Percentiles rank a stretch among this genome's conserved stretches.
phyloP scores from a whole-genome alignment of 2,797 vertebrate species.

The Typhlichthys subterraneus region DNA sequence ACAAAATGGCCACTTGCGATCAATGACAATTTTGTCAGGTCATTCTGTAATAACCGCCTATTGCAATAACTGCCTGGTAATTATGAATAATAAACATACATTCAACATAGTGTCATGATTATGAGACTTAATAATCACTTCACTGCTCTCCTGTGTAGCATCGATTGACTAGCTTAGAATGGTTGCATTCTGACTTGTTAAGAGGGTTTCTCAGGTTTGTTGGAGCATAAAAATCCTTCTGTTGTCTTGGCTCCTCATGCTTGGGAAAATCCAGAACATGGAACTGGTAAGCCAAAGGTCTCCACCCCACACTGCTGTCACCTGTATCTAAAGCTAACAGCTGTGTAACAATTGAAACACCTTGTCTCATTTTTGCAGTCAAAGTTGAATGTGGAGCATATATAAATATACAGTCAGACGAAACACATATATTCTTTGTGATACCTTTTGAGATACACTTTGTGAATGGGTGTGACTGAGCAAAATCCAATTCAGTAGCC shows the following conservation, averaged over 20 bases:
- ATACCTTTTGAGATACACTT: not conserved
- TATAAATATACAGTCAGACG: not conserved
- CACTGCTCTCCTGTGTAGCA: conserved; percentile 14
- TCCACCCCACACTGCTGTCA: conserved; percentile 20
- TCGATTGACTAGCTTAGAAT: conserved; percentile 6
- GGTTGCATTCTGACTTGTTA: conserved; percentile 17
- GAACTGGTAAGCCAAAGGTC: not conserved
- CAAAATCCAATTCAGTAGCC: not conserved
- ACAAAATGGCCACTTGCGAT: conserved; percentile 27
- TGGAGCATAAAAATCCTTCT: conserved; percentile 37
- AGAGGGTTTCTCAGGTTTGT: conserved; percentile 11
- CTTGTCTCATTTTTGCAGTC: conserved; percentile 20
- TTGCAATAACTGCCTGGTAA: conserved; percentile 34
- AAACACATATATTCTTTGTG: too few relatives aligned
- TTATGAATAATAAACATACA: conserved; percentile 45
- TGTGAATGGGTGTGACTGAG: not conserved
- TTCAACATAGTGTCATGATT: conserved; percentile 50
- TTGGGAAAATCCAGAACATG: not conserved
- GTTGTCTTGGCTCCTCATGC: conserved; percentile 21
- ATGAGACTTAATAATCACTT: conserved; percentile 38
- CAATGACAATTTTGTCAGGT: conserved; percentile 24
- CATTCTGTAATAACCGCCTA: conserved; percentile 28
- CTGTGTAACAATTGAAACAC: conserved; percentile 35
- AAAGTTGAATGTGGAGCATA: not conserved
- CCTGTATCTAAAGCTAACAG: conserved; percentile 24